Conservation (phyloP, 1,140 invertebrate genomes). For the Formica exsecta region DNA sequence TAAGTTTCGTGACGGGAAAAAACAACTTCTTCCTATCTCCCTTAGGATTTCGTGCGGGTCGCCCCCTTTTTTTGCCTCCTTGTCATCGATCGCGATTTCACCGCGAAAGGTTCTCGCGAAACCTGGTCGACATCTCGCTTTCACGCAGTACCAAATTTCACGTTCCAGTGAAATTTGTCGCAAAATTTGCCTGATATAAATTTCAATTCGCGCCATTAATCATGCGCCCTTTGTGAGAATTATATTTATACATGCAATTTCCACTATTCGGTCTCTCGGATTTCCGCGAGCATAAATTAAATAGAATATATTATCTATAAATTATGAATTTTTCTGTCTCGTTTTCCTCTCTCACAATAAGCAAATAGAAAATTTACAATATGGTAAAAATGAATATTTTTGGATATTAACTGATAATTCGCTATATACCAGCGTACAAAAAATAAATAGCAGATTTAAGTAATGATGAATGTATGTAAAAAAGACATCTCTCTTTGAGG, state of each 20-base stretch:
- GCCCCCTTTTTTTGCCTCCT: constrained; percentile 20
- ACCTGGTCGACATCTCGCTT: constrained; percentile 35
- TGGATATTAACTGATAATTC: neutral
- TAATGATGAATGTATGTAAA: too few species aligned
- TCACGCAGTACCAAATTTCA: constrained; percentile 17
- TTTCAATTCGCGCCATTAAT: constrained; percentile 50
- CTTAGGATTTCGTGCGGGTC: constrained; percentile 17
- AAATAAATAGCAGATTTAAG: neutral
- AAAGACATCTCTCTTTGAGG: too few species aligned
- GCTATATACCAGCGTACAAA: neutral
- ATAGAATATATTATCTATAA: too few species aligned
- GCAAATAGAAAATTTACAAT: too few species aligned
- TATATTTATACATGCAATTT: neutral
- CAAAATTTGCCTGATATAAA: constrained; percentile 51
- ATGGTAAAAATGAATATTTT: neutral
- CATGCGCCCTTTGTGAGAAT: neutral
- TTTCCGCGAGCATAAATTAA: neutral
- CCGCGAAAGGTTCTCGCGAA: constrained; percentile 61
- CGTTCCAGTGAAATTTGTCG: constrained; percentile 62
- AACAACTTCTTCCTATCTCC: neutral
- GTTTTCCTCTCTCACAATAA: too few species aligned
- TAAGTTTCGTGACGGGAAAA: constrained; percentile 60
- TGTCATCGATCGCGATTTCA: constrained; percentile 34
- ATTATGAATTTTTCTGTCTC: too few species aligned
- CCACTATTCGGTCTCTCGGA: neutral